phyloP scores from a whole-genome alignment of 2,113 vertebrate genomes.

The Echinops telfairi region DNA sequence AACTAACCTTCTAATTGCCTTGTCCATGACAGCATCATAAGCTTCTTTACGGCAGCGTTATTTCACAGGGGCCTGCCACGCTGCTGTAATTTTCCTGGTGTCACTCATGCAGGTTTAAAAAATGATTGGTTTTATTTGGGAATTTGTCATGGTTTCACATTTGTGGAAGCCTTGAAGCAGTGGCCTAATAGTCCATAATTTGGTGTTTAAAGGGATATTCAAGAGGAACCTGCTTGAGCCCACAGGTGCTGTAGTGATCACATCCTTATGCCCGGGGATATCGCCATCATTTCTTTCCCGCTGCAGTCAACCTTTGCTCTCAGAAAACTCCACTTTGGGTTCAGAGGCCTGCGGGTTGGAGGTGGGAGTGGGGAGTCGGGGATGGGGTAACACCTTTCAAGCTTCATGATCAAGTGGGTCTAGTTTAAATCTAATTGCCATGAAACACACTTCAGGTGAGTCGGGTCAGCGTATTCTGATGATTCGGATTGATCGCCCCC shows the following conservation, averaged over 20 bases:
- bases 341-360: constrained; percentile 33
- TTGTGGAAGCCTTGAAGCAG: constrained; percentile 61
- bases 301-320: constrained; percentile 51
- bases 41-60: constrained; percentile 67
- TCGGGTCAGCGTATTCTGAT: constrained; percentile 30
- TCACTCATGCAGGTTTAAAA: constrained; percentile 69
- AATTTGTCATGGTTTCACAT: constrained; percentile 76
- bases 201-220: constrained; percentile 74
- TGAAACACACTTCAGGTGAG: constrained; percentile 71
- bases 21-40: constrained; percentile 71
- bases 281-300: constrained; percentile 47
- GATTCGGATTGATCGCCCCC: background rate
- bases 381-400: background rate
- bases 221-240: constrained; percentile 48
- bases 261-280: constrained; percentile 53
- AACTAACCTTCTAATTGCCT: constrained; percentile 71
- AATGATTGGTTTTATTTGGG: constrained; percentile 76
- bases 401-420: constrained; percentile 37
- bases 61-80: constrained; percentile 76
- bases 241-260: background rate
- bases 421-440: constrained; percentile 61
- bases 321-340: constrained; percentile 49
- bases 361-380: too few relatives aligned
- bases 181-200: constrained; percentile 70
- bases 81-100: constrained; percentile 66